Evolutionary conservation across 2,888 invertebrate genomes (phyloP).

Genomic region (Strigamia transsilvanica): DNA sequence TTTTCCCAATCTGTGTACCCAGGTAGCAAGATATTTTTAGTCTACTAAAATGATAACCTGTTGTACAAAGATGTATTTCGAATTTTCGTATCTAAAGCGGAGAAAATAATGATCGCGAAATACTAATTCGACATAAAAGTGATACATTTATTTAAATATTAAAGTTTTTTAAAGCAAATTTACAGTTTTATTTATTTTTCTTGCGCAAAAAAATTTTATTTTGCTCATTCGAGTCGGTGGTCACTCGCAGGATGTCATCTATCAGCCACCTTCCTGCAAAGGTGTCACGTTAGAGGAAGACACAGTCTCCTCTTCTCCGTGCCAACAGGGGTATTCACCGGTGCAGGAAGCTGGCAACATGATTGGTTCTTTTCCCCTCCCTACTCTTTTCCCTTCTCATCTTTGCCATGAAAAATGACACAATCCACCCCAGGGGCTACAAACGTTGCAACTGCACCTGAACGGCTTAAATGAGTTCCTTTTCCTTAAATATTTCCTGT

Average conservation of each 20-base stretch:
- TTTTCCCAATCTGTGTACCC: neutral
- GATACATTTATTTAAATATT: too few species aligned
- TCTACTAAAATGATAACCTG: too few species aligned
- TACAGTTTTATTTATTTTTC: too few species aligned
- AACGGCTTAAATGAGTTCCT: conserved; percentile 35
- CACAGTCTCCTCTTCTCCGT: conserved; percentile 20
- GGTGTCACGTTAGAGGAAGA: conserved; percentile 14
- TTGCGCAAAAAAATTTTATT: too few species aligned
- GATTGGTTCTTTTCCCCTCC: neutral
- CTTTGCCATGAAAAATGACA: conserved; percentile 12
- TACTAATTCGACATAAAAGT: too few species aligned
- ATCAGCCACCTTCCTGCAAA: conserved; percentile 15
- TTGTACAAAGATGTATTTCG: too few species aligned
- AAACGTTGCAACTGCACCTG: conserved; percentile 28
- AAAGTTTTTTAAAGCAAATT: too few species aligned
- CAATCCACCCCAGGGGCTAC: conserved; percentile 22
- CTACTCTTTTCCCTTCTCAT: neutral
- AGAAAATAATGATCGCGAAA: too few species aligned
- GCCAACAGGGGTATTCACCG: conserved; percentile 25
- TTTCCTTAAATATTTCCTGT: conserved; percentile 29
- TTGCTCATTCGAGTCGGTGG: neutral
- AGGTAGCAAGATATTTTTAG: too few species aligned
- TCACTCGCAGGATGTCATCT: neutral
- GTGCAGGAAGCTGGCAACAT: conserved; percentile 32
- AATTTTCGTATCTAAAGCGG: too few species aligned